These are phyloP conservation scores for Ia io DNA, from an alignment of 2,113 vertebrate species.

Conservation along the genomic window DNA sequence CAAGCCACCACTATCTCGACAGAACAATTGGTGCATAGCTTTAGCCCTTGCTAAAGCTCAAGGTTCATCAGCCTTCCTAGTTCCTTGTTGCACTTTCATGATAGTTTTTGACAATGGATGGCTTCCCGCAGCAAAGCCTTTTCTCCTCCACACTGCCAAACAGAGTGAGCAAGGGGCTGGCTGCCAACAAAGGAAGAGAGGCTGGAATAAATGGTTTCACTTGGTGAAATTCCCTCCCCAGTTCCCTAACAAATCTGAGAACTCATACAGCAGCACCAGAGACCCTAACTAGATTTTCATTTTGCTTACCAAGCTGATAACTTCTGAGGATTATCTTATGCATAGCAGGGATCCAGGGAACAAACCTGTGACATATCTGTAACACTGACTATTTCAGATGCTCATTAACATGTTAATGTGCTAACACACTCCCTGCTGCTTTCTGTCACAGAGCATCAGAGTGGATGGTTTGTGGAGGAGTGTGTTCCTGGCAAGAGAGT, in stretches of 20 bases:
- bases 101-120: too few species aligned
- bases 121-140: neutral
- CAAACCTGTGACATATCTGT: conserved; percentile 48
- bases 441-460: conserved; percentile 69
- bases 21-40: too few species aligned
- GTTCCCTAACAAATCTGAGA: neutral
- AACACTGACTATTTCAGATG: conserved; percentile 69
- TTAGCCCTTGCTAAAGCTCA: too few species aligned
- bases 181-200: neutral
- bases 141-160: neutral
- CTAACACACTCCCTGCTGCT: conserved; percentile 50
- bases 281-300: conserved; percentile 30
- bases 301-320: conserved; percentile 65
- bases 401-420: conserved; percentile 70
- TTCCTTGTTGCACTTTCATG: too few species aligned
- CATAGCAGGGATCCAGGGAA: conserved; percentile 13
- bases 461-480: neutral
- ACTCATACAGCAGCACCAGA: neutral
- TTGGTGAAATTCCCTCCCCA: conserved; percentile 27
- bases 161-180: neutral
- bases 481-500: conserved; percentile 3
- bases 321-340: conserved; percentile 37
- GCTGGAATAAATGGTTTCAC: conserved; percentile 42
- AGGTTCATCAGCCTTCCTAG: too few species aligned
- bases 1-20: too few species aligned